phyloP scores from a whole-genome alignment of 2,888 invertebrate species.

The Orchesellides sinensis region DNA sequence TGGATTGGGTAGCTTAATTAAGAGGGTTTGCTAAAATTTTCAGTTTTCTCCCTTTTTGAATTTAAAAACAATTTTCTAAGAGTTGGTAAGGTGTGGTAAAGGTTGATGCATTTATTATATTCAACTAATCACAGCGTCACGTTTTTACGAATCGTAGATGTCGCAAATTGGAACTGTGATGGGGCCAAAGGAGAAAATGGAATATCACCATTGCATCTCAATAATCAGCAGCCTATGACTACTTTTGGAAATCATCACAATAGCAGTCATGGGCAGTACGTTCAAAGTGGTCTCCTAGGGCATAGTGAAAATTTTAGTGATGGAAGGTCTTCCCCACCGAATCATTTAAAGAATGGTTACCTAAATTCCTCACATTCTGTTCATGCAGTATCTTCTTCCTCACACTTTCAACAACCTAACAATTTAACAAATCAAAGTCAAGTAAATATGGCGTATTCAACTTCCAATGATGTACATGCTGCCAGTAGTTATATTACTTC shows the following conservation, averaged over 20 bases:
- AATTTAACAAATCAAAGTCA: constrained; percentile 68
- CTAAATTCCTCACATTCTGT: constrained; percentile 68
- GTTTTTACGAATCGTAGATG: no score
- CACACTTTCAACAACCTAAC: constrained; percentile 70
- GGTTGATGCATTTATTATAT: no score
- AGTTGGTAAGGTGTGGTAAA: no score
- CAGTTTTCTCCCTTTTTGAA: no score
- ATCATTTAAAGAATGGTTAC: constrained; percentile 72
- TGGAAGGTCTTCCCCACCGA: constrained; percentile 63
- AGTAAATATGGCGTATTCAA: constrained; percentile 66
- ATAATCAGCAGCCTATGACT: constrained; percentile 72
- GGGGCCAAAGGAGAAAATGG: constrained; percentile 73
- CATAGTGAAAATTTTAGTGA: constrained; percentile 57
- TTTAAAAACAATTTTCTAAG: no score
- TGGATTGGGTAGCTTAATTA: no score
- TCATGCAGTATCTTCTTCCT: constrained; percentile 69
- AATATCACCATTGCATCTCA: constrained; percentile 71
- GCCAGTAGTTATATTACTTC: constrained; percentile 60
- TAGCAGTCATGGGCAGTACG: constrained; percentile 62
- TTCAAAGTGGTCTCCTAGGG: constrained; percentile 63
- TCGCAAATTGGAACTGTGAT: constrained; percentile 73
- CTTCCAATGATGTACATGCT: constrained; percentile 58
- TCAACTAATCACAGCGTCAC: no score
- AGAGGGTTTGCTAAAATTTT: no score
- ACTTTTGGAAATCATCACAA: constrained; percentile 74